These are phyloP conservation scores for Litocranius walleri DNA, from an alignment of 2,113 vertebrate species.

Conservation along the genomic window DNA sequence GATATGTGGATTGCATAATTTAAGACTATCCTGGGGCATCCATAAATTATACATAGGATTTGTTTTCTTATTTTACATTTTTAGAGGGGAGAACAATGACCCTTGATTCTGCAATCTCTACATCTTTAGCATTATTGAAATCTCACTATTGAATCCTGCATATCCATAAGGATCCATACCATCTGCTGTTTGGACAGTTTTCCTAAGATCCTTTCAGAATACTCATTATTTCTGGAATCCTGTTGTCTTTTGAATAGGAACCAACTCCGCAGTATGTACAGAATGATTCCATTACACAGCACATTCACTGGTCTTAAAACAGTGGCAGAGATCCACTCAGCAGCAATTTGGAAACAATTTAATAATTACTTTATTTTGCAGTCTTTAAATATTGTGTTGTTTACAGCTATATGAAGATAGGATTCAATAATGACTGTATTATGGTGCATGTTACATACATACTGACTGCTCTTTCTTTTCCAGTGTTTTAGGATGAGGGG, in stretches of 20 bases:
- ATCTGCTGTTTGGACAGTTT: neutral
- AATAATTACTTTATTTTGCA: neutral
- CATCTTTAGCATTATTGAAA: neutral
- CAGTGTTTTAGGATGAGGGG: neutral
- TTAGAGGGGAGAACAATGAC: conserved; percentile 69
- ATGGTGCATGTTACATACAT: neutral
- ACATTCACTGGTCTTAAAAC: neutral
- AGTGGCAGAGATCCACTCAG: neutral
- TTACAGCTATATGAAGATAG: neutral
- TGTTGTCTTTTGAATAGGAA: neutral
- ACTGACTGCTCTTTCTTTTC: neutral
- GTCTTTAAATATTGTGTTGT: neutral
- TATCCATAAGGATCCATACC: neutral
- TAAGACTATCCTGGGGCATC: conserved; percentile 79
- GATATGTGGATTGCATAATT: conserved; percentile 80
- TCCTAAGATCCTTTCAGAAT: neutral
- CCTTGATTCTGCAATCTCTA: conserved; percentile 44
- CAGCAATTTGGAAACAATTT: neutral
- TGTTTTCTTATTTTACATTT: conserved; percentile 79
- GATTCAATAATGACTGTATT: neutral
- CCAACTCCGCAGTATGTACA: neutral
- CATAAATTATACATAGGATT: conserved; percentile 83
- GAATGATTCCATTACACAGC: neutral
- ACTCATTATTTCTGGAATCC: neutral
- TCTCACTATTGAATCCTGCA: neutral